Evolutionary conservation across 2,888 invertebrate genomes (phyloP), one percentile per base, ranked within the genome.

Genomic region (Rhopalosiphum nymphaeae): DNA sequence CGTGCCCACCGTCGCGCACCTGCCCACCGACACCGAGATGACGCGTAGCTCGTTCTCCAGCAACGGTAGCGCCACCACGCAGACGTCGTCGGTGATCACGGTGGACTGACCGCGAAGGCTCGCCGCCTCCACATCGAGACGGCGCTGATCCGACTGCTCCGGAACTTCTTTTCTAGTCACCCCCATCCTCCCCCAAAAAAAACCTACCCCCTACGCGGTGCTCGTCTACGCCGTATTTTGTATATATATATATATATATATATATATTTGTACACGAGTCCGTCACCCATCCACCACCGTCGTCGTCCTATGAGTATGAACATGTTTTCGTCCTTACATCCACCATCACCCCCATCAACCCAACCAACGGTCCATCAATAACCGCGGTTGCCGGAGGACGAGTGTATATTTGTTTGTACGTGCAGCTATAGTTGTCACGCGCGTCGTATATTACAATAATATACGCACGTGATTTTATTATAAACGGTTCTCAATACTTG

Each of bases 11-110:
- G 61, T 94, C 42, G 56, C 96, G 97, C 5, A 96, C 9, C 46
- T 93, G 89, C 93, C 93, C 85, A 96, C 97, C 94, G 97, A 95
- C 89, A 96, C 97, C 91, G 97, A 95, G 57, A 96, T 96, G 67
- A 97, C 97, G 95, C 96, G 97, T 94, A 96, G 97, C 95, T 97
- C 97, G 94, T 97, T 97, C 96, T 97, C 97, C 95, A 97, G 97
- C 94, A 97, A 96, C 2, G 97, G 96, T 95, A 97, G 97, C 93
- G 94, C 95, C 36, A 86, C 94, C 56, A 94, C 91, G 84, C 91
- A 89, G 53, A 49, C 91, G 46, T 91, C 91, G 53, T 91, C 94
- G 16, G 94, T 91, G n/a, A 67, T 87, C 78, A 91, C 94, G 61
- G 91, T 91, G 78, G 91, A 91, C 36, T 91, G 91, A 93, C 89